phyloP scores from a whole-genome alignment of 2,113 vertebrate species.

The Hydropotes inermis region DNA sequence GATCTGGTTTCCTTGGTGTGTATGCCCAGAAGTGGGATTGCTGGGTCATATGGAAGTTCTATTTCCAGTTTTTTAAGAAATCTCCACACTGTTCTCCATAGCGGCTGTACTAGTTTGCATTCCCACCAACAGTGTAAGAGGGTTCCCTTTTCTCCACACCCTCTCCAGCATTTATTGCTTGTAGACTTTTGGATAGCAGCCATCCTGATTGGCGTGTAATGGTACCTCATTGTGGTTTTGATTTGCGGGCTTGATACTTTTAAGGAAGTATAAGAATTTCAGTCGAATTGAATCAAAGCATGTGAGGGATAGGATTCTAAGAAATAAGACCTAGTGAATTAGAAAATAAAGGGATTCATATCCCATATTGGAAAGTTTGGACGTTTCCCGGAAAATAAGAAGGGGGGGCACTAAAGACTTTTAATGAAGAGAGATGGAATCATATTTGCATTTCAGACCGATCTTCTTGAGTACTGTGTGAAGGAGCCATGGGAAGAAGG shows the following conservation, averaged over 20 bases:
- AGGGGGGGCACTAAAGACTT: not conserved
- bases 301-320: not conserved
- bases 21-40: too few relatives aligned
- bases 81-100: too few relatives aligned
- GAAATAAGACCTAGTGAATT: not conserved
- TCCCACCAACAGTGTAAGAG: too few relatives aligned
- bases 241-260: not conserved
- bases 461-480: not conserved
- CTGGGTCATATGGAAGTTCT: too few relatives aligned
- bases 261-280: not conserved
- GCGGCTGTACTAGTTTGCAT: too few relatives aligned
- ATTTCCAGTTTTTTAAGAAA: too few relatives aligned
- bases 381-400: not conserved
- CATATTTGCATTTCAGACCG: not conserved
- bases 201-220: too few relatives aligned
- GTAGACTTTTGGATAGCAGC: too few relatives aligned
- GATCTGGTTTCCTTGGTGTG: too few relatives aligned
- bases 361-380: not conserved
- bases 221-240: too few relatives aligned
- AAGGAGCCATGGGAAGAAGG: not conserved
- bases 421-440: constrained; percentile 15
- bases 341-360: constrained; percentile 13
- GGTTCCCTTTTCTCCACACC: too few relatives aligned
- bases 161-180: too few relatives aligned
- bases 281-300: not conserved